Evolutionary conservation across 2,797 vertebrate species (phyloP).

Genomic region (Etheostoma perlongum): DNA sequence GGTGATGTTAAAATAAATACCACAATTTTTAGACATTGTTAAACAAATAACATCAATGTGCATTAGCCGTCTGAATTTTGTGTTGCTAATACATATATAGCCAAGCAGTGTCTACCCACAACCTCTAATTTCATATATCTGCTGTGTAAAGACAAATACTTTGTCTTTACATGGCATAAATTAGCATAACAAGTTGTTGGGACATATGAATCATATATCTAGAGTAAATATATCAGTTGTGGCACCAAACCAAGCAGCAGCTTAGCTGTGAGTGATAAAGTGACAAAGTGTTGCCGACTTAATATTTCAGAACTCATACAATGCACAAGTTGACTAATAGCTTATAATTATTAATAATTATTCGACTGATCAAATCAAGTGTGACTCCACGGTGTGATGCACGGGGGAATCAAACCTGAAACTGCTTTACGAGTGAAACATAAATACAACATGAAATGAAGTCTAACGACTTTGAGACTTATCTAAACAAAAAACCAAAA

Average conservation of each 20-base stretch:
- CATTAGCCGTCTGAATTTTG: neutral
- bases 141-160: neutral
- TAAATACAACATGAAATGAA: too few relatives aligned
- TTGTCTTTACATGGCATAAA: neutral
- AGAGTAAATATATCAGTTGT: neutral
- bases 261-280: neutral
- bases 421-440: too few relatives aligned
- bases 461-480: neutral
- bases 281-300: neutral
- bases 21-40: neutral
- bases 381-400: neutral
- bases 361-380: neutral
- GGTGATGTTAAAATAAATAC: neutral
- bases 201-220: neutral
- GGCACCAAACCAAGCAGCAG: neutral
- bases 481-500: neutral
- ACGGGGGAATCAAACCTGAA: too few relatives aligned
- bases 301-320: neutral
- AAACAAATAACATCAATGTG: slow-evolving; percentile 7
- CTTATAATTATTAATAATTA: too few relatives aligned
- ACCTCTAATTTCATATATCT: neutral
- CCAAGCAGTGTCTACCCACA: neutral
- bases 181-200: neutral
- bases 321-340: neutral
- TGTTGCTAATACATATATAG: neutral